A percentile compares a stretch with the other conserved stretches of the same genome.
Conservation (phyloP, 2,888 invertebrate species). For the Blomia tropicalis region DNA sequence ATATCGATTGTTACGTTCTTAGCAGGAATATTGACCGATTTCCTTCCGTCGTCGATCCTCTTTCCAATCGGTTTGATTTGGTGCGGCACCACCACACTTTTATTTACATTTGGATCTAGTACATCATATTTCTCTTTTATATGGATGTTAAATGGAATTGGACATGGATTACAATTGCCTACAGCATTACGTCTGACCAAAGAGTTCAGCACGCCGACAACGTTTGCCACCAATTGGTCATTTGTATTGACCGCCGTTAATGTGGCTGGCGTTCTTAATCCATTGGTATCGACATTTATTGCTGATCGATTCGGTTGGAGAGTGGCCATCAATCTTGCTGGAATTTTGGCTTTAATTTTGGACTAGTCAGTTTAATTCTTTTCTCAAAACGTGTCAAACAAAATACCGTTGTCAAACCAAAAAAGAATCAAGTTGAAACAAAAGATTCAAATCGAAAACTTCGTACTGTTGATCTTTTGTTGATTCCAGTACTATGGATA, state of each 20-base stretch:
- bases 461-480: conserved; percentile 1
- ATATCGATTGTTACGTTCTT: conserved; percentile 11
- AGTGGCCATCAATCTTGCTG: background rate
- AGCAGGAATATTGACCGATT: conserved; percentile 11
- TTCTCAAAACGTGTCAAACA: background rate
- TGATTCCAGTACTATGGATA: background rate
- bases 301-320: background rate
- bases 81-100: background rate
- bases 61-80: background rate
- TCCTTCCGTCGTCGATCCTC: background rate
- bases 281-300: background rate
- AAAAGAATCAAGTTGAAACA: background rate
- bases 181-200: background rate
- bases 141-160: conserved; percentile 15
- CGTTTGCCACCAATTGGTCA: conserved; percentile 20
- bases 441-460: too few relatives aligned
- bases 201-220: background rate
- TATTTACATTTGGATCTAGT: conserved; percentile 3
- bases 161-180: conserved; percentile 16
- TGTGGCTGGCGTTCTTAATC: conserved; percentile 14
- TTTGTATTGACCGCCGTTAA: conserved; percentile 12
- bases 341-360: background rate
- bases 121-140: background rate
- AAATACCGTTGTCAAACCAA: background rate
- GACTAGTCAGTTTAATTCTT: background rate